Percentiles rank a stretch among this genome's conserved stretches.
Conservation (phyloP, 1,140 invertebrate species). For the Caerostris darwini region DNA sequence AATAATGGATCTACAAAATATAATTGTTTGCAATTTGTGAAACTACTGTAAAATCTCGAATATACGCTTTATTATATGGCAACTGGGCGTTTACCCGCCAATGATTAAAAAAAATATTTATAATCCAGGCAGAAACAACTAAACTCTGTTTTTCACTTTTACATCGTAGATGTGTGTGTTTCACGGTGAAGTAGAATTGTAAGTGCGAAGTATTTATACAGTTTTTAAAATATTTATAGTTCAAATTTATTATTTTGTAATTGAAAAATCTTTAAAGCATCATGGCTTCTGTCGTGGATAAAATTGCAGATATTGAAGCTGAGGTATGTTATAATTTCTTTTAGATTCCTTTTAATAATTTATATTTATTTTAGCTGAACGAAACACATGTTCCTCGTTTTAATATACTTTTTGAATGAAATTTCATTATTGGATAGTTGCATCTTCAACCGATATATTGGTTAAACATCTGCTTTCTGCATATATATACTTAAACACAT, state of each 20-base stretch:
- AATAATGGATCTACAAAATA: too few relatives aligned
- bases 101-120: too few relatives aligned
- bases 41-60: too few relatives aligned
- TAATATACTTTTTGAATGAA: too few relatives aligned
- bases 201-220: background rate
- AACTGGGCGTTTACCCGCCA: too few relatives aligned
- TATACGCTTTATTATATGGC: too few relatives aligned
- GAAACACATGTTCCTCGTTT: background rate
- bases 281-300: slow-evolving; percentile 97
- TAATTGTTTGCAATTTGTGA: too few relatives aligned
- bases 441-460: too few relatives aligned
- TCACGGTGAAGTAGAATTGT: background rate
- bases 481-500: too few relatives aligned
- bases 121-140: background rate
- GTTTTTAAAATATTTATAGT: background rate
- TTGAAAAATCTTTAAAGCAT: background rate
- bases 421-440: too few relatives aligned
- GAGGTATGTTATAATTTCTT: slow-evolving; percentile 87
- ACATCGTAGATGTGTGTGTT: background rate
- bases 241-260: background rate
- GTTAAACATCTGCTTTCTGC: too few relatives aligned
- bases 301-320: slow-evolving; percentile 97
- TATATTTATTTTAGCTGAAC: too few relatives aligned
- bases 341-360: background rate
- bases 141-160: background rate